Evolutionary conservation across 2,113 vertebrate genomes (phyloP), one percentile per base, ranked within the genome.

Genomic region (Sapajus apella): DNA sequence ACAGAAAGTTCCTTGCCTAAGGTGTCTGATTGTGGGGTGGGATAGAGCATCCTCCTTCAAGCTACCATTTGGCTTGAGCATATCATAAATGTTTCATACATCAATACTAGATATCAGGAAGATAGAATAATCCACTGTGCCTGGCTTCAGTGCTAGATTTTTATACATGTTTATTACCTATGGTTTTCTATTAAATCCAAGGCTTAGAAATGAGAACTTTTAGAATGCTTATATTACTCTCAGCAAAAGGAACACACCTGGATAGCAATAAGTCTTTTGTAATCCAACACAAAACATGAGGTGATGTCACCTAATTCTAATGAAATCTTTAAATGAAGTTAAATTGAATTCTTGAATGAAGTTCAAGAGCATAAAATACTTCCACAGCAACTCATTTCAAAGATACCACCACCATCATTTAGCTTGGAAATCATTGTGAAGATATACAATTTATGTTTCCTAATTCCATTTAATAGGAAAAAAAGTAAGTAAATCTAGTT

Each of bases 41-140:
- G 55, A 73, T 45, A 73, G 43, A 50, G 50, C 79, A 32, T 17
- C 40, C 23, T 17, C 77, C 58, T 77, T 66, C 55, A 87, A 92
- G 47, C 40, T 84, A 43, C 64, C 32, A 72, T 45, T 88, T 84
- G 68, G n/a, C 37, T 79, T 79, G 43, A 64, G 17, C 90, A 45
- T 66, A 47, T n/a, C 32, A 20, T 76, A 82, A 84, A 64, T 72
- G 23, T 88, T 93, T 95, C 72, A 81, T 82, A 91, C 87, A 82
- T 90, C 94, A 76, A 96, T 87, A 50, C 20, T 75, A 90, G 66
- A 40, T 68, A 50, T 96, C 58, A 93, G 18, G 66, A 76, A 93
- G 43, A 91, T 30, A 76, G 18, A 79, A 80, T 95, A 70, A 52
- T 95, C 61, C 61, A 32, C 61, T 13, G 12, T 30, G 12, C 30